A percentile compares a stretch with the other conserved stretches of the same genome.
Evolutionary conservation across 1,140 invertebrate genomes (phyloP).

Genomic region (Cyrtorhinus lividipennis): DNA sequence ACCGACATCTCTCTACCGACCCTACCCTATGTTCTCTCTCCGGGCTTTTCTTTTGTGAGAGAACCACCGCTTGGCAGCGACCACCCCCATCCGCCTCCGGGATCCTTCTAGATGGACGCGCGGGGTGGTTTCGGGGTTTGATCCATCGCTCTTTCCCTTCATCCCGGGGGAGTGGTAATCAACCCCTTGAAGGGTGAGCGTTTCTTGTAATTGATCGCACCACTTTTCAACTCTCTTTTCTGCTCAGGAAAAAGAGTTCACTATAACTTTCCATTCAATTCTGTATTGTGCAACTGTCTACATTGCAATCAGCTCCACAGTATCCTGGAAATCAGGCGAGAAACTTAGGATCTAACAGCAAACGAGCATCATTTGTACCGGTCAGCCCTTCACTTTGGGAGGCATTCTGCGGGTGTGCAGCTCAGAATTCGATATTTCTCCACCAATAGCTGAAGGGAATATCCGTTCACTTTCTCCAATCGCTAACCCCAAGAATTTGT

Average conservation of each 20-base stretch:
- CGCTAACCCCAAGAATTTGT: too few relatives aligned
- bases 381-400: too few relatives aligned
- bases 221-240: conserved; percentile 8
- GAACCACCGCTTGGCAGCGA: too few relatives aligned
- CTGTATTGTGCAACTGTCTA: neutral
- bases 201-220: conserved; percentile 8
- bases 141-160: neutral
- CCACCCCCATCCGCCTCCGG: neutral
- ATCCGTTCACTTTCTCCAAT: too few relatives aligned
- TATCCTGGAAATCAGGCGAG: too few relatives aligned
- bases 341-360: too few relatives aligned
- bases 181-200: conserved; percentile 8
- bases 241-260: neutral
- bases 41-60: neutral
- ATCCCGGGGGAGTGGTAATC: conserved; percentile 2
- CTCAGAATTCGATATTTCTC: too few relatives aligned
- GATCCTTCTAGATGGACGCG: neutral
- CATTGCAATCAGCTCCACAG: neutral
- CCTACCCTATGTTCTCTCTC: neutral
- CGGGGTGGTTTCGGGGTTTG: neutral
- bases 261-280: neutral
- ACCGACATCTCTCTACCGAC: too few relatives aligned
- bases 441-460: too few relatives aligned
- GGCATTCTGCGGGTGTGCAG: too few relatives aligned
- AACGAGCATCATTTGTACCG: too few relatives aligned